These are phyloP conservation scores for Athalia rosae DNA, from an alignment of 2,888 invertebrate genomes.

Conservation along the genomic window DNA sequence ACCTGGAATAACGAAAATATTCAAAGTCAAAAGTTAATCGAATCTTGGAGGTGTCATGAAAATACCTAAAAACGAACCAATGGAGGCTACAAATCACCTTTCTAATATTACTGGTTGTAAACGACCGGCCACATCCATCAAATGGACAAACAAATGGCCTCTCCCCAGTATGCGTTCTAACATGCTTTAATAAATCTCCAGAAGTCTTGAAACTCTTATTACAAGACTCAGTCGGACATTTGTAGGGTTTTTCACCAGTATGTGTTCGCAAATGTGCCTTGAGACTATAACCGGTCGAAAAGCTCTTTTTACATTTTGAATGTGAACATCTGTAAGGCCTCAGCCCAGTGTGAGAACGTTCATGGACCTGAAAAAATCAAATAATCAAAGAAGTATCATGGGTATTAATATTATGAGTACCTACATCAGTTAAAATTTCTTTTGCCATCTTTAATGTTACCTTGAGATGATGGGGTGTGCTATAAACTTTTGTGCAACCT, in stretches of 20 bases:
- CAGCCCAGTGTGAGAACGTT: slow-evolving; percentile 75
- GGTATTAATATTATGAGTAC: neutral
- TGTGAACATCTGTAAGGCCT: slow-evolving; percentile 74
- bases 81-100: slow-evolving; percentile 71
- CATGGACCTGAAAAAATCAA: slow-evolving; percentile 73
- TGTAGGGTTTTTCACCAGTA: slow-evolving; percentile 78
- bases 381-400: neutral
- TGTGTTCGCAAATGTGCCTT: slow-evolving; percentile 78
- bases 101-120: slow-evolving; percentile 82
- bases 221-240: slow-evolving; percentile 75
- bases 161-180: slow-evolving; percentile 77
- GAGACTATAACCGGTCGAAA: slow-evolving; percentile 76
- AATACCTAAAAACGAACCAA: neutral
- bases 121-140: slow-evolving; percentile 79
- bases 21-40: neutral
- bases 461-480: slow-evolving; percentile 75
- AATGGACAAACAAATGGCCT: slow-evolving; percentile 68
- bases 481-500: slow-evolving; percentile 75
- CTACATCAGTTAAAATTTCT: neutral
- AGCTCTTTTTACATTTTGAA: slow-evolving; percentile 75
- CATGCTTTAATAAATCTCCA: slow-evolving; percentile 78
- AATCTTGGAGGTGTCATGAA: neutral
- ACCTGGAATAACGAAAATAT: slow-evolving; percentile 63
- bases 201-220: slow-evolving; percentile 78
- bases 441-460: slow-evolving; percentile 61